Base-by-base conservation (phyloP, 2,113 vertebrate genomes). In the Bettongia penicillata region DNA sequence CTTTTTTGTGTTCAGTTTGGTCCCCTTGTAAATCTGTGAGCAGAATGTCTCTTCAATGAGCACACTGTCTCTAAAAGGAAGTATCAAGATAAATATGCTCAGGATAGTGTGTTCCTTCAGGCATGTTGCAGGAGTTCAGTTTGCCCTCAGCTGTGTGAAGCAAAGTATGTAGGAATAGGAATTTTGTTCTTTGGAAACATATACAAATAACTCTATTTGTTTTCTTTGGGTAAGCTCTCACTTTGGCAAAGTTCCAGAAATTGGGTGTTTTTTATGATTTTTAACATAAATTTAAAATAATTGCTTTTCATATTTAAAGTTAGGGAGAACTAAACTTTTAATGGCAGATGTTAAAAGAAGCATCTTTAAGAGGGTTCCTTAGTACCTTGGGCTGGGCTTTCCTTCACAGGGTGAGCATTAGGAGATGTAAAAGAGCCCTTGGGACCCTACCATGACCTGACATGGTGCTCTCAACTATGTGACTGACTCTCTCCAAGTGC, bases 41-140 rank as follows among this genome's bases (percentile, higher is more conserved):
- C 51, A 0, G 0, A 48, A 48, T 48, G 48, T 48, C 48, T 48
- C 48, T 48, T 22, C 6, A 10, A 2, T 0, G 6, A 57, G 11
- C 11, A 0, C 8, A 0, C 4, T 4, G 10, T 57, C 94, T 48
- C 3, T 25, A 11, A 9, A 8, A 51, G 43, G 24, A 12, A 47
- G 8, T 0, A 0, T 1, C n/a, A 0, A 49, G 3, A 3, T 49
- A 4, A 3, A 22, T 0, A 10, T 0, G 0, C 0, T 0, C 0
- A 2, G 31, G 31, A 31, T 89, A 1, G 3, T 49, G 24, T 23
- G 92, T 2, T 52, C 77, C 89, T 77, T 51, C 51, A 0, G 1
- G 48, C 28, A 24, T 16, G 0, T 16, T 2, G 57, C 23, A 3
- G 37, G 3, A 0, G 8, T 19, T 11, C 55, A 28, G 31, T 37